These are phyloP conservation scores for Vollenhovia emeryi DNA, from an alignment of 1,140 invertebrate genomes.

Conservation along the genomic window DNA sequence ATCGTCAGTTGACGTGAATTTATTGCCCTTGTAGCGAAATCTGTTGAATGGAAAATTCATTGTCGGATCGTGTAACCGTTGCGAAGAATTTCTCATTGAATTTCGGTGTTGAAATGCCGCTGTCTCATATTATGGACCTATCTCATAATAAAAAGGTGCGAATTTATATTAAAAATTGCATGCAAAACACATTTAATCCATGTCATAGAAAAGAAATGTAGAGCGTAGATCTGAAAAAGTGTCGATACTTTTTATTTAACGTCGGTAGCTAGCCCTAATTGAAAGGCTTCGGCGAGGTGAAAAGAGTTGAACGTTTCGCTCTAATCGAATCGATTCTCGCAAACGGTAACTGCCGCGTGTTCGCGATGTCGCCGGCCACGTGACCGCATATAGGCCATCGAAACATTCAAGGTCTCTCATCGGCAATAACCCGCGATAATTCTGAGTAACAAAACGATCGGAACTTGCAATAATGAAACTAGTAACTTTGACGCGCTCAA, in stretches of 20 bases:
- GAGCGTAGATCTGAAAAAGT: background rate
- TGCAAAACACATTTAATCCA: background rate
- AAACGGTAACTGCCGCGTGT: constrained; percentile 65
- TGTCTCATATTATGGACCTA: too few species aligned
- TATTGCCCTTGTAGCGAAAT: too few species aligned
- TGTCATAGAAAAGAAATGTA: background rate
- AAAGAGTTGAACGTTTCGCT: constrained; percentile 33
- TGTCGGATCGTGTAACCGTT: too few species aligned
- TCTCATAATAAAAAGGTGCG: background rate
- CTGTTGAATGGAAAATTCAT: too few species aligned
- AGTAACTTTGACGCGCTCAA: background rate
- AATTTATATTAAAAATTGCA: background rate
- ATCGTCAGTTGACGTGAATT: too few species aligned
- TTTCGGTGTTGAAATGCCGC: too few species aligned
- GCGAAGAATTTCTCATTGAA: too few species aligned
- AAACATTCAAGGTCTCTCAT: constrained; percentile 62
- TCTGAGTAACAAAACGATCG: constrained; percentile 51
- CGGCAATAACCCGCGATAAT: constrained; percentile 54
- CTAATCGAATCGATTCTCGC: constrained; percentile 67
- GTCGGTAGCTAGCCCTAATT: background rate
- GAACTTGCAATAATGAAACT: background rate
- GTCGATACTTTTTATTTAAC: constrained; percentile 17
- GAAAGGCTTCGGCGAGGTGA: constrained; percentile 40
- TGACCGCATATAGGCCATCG: constrained; percentile 48
- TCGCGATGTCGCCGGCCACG: constrained; percentile 65